phyloP scores from a whole-genome alignment of 2,113 vertebrate species.

The Pygoscelis adeliae region DNA sequence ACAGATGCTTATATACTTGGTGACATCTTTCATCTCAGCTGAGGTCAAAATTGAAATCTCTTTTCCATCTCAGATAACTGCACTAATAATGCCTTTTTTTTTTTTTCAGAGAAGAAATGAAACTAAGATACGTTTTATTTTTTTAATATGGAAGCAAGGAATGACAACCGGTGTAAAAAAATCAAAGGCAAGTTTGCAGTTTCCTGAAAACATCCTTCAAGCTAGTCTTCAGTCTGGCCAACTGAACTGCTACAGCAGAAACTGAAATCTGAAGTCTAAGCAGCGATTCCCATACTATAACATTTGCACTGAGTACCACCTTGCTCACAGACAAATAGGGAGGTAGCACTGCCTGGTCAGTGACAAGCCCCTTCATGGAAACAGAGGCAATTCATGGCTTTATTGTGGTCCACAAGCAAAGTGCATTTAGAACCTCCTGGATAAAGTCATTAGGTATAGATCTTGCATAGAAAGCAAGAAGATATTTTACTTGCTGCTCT shows the following conservation, averaged over 20 bases:
- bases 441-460: neutral
- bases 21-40: neutral
- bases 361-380: neutral
- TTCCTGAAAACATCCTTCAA: neutral
- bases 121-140: neutral
- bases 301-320: neutral
- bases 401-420: accelerated
- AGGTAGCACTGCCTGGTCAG: neutral
- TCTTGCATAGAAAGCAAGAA: neutral
- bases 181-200: neutral
- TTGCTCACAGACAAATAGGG: neutral
- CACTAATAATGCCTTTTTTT: neutral
- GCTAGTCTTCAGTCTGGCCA: neutral
- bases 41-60: neutral
- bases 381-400: neutral
- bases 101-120: neutral
- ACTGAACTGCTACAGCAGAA: neutral
- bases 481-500: neutral
- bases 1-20: neutral
- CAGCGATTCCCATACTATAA: neutral
- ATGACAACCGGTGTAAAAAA: neutral
- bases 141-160: neutral
- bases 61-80: neutral
- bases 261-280: neutral
- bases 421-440: neutral